These are phyloP conservation scores for Neoitamus cyanurus DNA, from an alignment of 2,888 invertebrate species.

Conservation along the genomic window DNA sequence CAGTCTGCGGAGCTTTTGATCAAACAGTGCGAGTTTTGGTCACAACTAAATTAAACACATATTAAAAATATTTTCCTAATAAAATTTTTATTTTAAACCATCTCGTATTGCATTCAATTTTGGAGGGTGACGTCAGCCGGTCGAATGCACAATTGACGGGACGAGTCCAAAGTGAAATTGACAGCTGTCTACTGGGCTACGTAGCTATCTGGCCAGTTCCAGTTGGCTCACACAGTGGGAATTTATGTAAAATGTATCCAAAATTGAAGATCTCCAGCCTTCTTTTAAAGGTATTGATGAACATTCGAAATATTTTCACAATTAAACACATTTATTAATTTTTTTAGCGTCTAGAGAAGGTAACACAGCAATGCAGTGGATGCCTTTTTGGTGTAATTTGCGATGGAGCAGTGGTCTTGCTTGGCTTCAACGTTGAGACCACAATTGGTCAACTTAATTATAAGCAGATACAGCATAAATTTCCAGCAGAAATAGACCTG, in stretches of 20 bases:
- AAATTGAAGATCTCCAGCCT: slow-evolving; percentile 78
- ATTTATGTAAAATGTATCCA: slow-evolving; percentile 71
- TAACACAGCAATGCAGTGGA: slow-evolving; percentile 74
- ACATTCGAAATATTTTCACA: neutral
- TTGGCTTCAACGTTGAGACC: slow-evolving; percentile 76
- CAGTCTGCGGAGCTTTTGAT: slow-evolving; percentile 91
- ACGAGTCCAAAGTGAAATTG: neutral
- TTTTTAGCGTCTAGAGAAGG: slow-evolving; percentile 74
- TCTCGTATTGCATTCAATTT: neutral
- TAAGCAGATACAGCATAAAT: slow-evolving; percentile 70
- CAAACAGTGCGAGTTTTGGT: slow-evolving; percentile 88
- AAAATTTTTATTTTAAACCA: neutral
- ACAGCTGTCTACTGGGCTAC: neutral
- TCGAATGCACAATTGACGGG: neutral
- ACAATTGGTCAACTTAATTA: slow-evolving; percentile 68
- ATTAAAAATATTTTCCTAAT: slow-evolving; percentile 60
- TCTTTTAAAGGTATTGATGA: slow-evolving; percentile 73
- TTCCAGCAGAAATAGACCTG: slow-evolving; percentile 81
- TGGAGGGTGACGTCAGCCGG: neutral
- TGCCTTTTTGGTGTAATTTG: slow-evolving; percentile 81
- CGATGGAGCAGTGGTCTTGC: slow-evolving; percentile 76
- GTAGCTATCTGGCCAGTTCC: neutral
- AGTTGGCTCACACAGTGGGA: neutral
- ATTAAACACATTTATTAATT: neutral
- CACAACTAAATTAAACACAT: slow-evolving; percentile 86